Conservation (phyloP, 1,140 invertebrate species). For the Leptonema lineaticorne region DNA sequence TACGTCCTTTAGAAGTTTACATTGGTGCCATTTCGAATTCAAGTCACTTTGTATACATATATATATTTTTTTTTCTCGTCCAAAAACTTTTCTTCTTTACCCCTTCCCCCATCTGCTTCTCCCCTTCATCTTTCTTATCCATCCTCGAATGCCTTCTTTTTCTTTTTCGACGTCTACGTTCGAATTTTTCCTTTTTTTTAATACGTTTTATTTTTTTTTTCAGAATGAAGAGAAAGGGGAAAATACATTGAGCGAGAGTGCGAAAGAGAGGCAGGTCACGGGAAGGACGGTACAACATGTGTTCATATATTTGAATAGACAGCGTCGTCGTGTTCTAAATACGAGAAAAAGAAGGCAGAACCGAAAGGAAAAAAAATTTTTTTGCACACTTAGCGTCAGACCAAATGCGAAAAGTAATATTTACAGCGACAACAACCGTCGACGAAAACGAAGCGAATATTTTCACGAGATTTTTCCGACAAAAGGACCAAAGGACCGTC, state of each 20-base stretch:
- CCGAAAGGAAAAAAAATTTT: neutral
- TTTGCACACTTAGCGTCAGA: neutral
- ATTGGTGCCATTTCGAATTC: constrained; percentile 24
- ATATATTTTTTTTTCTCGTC: neutral
- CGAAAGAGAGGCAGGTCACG: too few relatives aligned
- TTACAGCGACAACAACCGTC: neutral
- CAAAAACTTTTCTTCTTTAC: constrained; percentile 3
- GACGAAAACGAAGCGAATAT: neutral
- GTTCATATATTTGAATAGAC: constrained; percentile 14
- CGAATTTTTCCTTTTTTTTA: too few relatives aligned
- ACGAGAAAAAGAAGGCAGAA: neutral
- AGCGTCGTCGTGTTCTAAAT: neutral
- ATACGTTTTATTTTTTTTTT: too few relatives aligned
- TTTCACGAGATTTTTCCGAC: neutral
- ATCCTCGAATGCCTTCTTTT: too few relatives aligned
- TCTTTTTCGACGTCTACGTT: too few relatives aligned
- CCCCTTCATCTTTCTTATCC: too few relatives aligned
- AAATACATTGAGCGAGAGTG: too few relatives aligned
- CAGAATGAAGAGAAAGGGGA: too few relatives aligned
- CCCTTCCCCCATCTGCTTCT: too few relatives aligned
- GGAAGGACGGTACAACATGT: too few relatives aligned
- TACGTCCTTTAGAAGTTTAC: constrained; percentile 30
- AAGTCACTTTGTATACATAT: constrained; percentile 5
- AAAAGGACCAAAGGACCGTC: neutral
- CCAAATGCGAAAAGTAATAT: constrained; percentile 5